Evolutionary conservation across 2,888 invertebrate genomes (phyloP), one percentile per base, ranked within the genome.

Genomic region (Colostygia pectinataria): DNA sequence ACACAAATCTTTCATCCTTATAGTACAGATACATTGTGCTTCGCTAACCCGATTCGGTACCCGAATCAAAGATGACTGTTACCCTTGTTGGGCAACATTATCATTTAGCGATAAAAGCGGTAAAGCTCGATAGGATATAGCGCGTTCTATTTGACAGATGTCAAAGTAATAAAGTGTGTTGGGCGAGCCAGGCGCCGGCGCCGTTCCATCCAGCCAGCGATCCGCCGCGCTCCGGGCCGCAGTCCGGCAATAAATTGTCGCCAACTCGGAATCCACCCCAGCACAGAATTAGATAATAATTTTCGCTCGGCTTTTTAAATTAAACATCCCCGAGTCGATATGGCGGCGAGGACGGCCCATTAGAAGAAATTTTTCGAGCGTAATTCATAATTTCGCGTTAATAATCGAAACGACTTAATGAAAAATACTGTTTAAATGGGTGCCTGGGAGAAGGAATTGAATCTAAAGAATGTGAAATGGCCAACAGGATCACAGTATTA

Each of bases 401-500:
- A 64, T 64, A 65, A 65, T 64, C 65, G 62, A 63, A 56, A 42
- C 55, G 63, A 58, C 64, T 64, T 65, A 65, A 67, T 71, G 63
- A 68, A 66, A 70, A 63, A 63, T 61, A 49, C 59, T 55, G 62
- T 59, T 57, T 53, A 53, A 36, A 44, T 53, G 53, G 42, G 50
- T 51, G 54, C 34, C n/a, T n/a, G 38, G 39, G 15, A 14, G 20
- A 6, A 25, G 31, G 34, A 25, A 38, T 40, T 50, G 36, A 52
- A 52, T 53, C 25, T 51, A 54, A 43, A 59, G 20, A 41, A 53
- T 65, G 47, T 68, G 43, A 44, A 63, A 56, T 63, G 53, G 57
- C 68, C 77, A 57, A 80, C 87, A 94, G 94, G 94, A 71, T 91
- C 93, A 10, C 50, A 50, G 61, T 90, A 85, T 72, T 94, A 94